phyloP scores from a whole-genome alignment of 2,113 vertebrate species.

The Varanus salvator region DNA sequence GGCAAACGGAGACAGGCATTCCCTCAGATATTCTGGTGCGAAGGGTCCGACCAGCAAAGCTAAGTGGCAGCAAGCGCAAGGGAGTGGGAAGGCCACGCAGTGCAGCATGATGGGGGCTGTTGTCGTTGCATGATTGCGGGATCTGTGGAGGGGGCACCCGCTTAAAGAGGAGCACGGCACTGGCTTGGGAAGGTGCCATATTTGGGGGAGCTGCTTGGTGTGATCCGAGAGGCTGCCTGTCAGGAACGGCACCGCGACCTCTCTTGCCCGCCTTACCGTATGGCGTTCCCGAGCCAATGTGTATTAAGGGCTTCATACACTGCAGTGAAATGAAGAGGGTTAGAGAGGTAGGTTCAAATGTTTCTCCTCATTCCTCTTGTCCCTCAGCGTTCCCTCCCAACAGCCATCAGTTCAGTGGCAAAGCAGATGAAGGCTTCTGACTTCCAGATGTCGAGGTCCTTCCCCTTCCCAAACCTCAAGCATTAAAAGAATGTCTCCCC shows the following conservation, averaged over 20 bases:
- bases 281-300: too few relatives aligned
- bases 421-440: neutral
- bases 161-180: too few relatives aligned
- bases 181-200: neutral
- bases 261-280: neutral
- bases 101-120: neutral
- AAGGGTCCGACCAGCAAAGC: neutral
- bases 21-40: neutral
- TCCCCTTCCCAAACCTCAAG: neutral
- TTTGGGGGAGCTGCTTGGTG: neutral
- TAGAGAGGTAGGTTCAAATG: too few relatives aligned
- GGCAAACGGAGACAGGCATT: too few relatives aligned
- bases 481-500: neutral
- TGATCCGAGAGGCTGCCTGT: neutral
- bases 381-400: neutral
- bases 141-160: neutral
- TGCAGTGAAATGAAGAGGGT: too few relatives aligned
- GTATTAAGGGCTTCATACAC: too few relatives aligned
- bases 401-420: neutral
- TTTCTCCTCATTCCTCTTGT: neutral
- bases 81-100: neutral
- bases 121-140: neutral
- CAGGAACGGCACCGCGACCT: neutral
- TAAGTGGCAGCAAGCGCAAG: neutral
- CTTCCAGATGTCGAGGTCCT: neutral